These are phyloP conservation scores for Brachypodius melanocephalos DNA, from an alignment of 2,113 vertebrate genomes.

Conservation along the genomic window DNA sequence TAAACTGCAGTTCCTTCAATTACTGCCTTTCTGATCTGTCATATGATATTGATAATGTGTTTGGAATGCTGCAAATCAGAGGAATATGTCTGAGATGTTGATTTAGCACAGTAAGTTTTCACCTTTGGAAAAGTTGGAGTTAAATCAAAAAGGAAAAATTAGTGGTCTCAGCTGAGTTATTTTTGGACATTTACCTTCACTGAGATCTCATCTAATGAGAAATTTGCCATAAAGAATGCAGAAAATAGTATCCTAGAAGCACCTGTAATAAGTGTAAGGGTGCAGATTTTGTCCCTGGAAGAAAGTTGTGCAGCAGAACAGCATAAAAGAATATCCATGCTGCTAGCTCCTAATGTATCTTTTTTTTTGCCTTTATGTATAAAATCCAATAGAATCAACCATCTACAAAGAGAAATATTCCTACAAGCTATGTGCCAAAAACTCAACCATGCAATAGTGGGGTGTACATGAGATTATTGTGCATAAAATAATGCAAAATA, in stretches of 20 bases:
- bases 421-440: not conserved
- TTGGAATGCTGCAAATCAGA: not conserved
- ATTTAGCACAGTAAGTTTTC: not conserved
- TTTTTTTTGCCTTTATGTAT: not conserved
- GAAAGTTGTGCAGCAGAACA: not conserved
- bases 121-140: not conserved
- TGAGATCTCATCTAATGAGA: not conserved
- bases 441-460: not conserved
- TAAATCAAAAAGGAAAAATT: not conserved
- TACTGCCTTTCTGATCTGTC: constrained; percentile 20
- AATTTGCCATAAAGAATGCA: not conserved
- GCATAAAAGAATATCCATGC: not conserved
- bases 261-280: not conserved
- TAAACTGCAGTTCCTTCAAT: not conserved
- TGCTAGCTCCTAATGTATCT: not conserved
- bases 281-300: not conserved
- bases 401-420: not conserved
- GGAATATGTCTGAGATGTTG: not conserved
- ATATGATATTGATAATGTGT: not conserved
- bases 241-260: not conserved
- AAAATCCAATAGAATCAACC: not conserved
- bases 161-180: not conserved
- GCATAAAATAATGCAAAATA: not conserved
- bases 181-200: not conserved
- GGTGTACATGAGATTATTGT: not conserved